These are phyloP conservation scores for Alsophila aescularia DNA, from an alignment of 2,888 invertebrate species.

Conservation along the genomic window DNA sequence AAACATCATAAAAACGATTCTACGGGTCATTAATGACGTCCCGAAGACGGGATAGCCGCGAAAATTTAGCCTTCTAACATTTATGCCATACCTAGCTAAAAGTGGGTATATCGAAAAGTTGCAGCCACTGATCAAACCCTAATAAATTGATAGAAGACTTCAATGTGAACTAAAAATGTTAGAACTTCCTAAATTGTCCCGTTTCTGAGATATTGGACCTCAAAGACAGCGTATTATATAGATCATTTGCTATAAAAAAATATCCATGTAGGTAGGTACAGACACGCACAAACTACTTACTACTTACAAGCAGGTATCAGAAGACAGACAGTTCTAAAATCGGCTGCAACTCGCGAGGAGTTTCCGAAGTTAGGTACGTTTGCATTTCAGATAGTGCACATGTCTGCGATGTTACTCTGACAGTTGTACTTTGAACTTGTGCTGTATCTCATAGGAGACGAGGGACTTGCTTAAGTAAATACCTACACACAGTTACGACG, in stretches of 20 bases:
- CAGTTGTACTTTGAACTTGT: slow-evolving; percentile 40
- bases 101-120: no score
- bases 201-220: no score
- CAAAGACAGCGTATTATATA: no score
- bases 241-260: slow-evolving; percentile 9
- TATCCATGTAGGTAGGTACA: not conserved
- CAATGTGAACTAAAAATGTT: no score
- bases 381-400: slow-evolving; percentile 41
- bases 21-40: slow-evolving; percentile 71
- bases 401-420: slow-evolving; percentile 32
- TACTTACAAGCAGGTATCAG: slow-evolving; percentile 35
- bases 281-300: slow-evolving; percentile 19
- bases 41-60: slow-evolving; percentile 65
- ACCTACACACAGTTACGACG: no score
- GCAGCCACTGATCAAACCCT: no score
- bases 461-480: no score
- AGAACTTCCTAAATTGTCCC: no score
- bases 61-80: slow-evolving; percentile 66
- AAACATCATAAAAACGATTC: slow-evolving; percentile 79
- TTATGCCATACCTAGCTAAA: no score
- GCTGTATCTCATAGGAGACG: slow-evolving; percentile 32
- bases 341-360: slow-evolving; percentile 61
- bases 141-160: no score
- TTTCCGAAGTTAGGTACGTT: slow-evolving; percentile 48
- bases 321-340: slow-evolving; percentile 67